Percentiles rank a stretch among this genome's conserved stretches.
Conservation (phyloP, 2,113 vertebrate species). For the Platanista minor region DNA sequence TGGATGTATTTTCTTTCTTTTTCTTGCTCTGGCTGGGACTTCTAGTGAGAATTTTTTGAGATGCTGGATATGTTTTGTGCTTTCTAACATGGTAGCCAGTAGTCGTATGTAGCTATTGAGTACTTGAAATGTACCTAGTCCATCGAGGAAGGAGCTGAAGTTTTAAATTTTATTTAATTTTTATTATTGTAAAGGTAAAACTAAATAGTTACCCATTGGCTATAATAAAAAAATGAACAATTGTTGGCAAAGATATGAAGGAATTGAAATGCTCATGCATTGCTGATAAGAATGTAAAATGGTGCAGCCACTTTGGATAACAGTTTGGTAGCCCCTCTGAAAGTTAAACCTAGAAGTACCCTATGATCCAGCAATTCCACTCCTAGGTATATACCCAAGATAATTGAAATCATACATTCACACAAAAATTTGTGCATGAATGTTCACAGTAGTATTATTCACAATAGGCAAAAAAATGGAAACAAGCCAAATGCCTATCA, state of each 20-base stretch:
- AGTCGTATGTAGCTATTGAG: neutral
- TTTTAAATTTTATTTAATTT: neutral
- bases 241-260: neutral
- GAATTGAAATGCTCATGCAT: neutral
- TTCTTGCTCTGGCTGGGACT: neutral
- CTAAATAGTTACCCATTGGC: neutral
- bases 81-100: neutral
- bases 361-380: neutral
- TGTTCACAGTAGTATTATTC: neutral
- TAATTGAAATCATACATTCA: neutral
- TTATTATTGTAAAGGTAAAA: neutral
- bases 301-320: neutral
- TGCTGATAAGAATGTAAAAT: neutral
- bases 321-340: neutral
- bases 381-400: neutral
- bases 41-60: neutral
- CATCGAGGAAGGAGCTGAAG: neutral
- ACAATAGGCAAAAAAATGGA: neutral
- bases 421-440: neutral
- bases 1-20: neutral
- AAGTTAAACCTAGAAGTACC: neutral
- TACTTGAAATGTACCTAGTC: neutral
- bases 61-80: neutral
- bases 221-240: neutral
- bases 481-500: neutral